Percentiles rank a stretch among this genome's conserved stretches.
phyloP scores from a whole-genome alignment of 2,113 vertebrate genomes.

The Gracilinanus agilis region DNA sequence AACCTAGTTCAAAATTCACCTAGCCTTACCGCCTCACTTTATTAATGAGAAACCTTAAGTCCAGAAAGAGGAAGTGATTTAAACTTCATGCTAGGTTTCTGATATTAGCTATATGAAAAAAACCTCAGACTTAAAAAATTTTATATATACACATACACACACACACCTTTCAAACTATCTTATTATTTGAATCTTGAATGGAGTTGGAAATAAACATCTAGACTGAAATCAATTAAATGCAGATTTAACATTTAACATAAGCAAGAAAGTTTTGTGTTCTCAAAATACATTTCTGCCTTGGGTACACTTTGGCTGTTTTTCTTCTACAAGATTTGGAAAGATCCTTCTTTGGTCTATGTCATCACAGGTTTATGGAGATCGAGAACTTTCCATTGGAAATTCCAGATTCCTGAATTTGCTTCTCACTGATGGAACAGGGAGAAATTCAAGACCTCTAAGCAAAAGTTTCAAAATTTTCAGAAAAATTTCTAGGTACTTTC shows the following conservation, averaged over 20 bases:
- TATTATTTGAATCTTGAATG: neutral
- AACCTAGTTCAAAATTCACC: neutral
- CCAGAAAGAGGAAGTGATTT: neutral
- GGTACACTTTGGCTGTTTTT: constrained; percentile 32
- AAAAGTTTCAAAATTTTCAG: constrained; percentile 20
- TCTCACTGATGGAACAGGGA: constrained; percentile 12
- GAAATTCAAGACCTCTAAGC: constrained; percentile 13
- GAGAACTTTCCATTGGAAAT: neutral
- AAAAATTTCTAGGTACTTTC: constrained; percentile 9
- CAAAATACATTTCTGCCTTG: neutral
- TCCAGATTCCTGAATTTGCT: constrained; percentile 22
- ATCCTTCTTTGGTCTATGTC: constrained; percentile 11
- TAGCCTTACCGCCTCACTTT: neutral
- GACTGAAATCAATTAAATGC: neutral
- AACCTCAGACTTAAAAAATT: neutral
- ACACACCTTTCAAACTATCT: neutral
- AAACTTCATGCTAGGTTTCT: neutral
- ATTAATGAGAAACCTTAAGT: neutral
- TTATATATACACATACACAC: no score
- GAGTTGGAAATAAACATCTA: neutral
- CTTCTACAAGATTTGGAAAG: neutral
- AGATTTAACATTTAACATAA: neutral
- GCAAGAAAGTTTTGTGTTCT: neutral
- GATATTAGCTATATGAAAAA: neutral
- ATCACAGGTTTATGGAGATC: constrained; percentile 2